phyloP scores from a whole-genome alignment of 2,888 invertebrate species.

The Parnassius glacialis region DNA sequence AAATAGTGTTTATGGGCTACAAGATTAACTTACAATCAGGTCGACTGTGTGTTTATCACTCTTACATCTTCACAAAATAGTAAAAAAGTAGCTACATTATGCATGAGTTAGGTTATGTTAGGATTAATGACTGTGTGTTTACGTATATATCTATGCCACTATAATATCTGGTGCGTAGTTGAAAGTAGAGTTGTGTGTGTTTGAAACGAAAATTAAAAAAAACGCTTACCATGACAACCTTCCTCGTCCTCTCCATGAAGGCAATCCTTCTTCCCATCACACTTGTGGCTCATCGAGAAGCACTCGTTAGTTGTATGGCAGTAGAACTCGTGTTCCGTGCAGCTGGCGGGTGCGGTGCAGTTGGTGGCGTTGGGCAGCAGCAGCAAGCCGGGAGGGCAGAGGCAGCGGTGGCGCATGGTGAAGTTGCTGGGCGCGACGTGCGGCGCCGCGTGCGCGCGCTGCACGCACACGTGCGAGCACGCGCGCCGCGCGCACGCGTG shows the following conservation, averaged over 20 bases:
- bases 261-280: constrained; percentile 79
- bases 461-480: constrained; percentile 88
- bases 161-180: too few species aligned
- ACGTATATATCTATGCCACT: too few species aligned
- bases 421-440: constrained; percentile 27
- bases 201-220: background rate
- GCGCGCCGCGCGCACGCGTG: constrained; percentile 85
- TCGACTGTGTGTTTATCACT: too few species aligned
- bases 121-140: too few species aligned
- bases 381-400: constrained; percentile 85
- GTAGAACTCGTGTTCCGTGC: constrained; percentile 70
- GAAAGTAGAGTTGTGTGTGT: too few species aligned
- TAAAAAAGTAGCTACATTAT: too few species aligned
- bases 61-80: too few species aligned
- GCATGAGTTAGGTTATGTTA: too few species aligned
- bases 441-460: constrained; percentile 44
- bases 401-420: constrained; percentile 56
- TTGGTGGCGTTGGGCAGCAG: constrained; percentile 73
- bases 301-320: constrained; percentile 72
- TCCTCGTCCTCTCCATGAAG: constrained; percentile 79
- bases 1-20: too few species aligned
- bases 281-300: constrained; percentile 53
- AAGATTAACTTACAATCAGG: too few species aligned
- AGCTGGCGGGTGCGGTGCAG: constrained; percentile 78
- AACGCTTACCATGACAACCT: constrained; percentile 59